phyloP scores from a whole-genome alignment of 2,113 vertebrate genomes.

The Nerophis lumbriciformis region DNA sequence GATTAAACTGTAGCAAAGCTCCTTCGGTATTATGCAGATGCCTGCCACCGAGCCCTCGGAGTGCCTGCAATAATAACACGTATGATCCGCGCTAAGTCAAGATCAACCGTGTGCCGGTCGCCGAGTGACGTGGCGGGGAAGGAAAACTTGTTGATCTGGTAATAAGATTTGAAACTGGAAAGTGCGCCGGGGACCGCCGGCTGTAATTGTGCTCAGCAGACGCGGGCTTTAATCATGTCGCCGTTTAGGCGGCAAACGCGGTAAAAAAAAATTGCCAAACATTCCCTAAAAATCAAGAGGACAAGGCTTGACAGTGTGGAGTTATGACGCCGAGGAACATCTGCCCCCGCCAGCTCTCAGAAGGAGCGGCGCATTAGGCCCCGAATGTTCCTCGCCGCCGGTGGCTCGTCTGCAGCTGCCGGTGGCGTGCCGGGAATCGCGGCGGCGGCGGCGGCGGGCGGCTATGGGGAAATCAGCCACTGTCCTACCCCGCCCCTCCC shows the following conservation, averaged over 20 bases:
- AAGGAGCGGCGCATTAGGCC: constrained; percentile 70
- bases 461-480: constrained; percentile 74
- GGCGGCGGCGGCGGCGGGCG: constrained; percentile 67
- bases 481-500: constrained; percentile 35
- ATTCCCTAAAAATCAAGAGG: constrained; percentile 48
- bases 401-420: constrained; percentile 70
- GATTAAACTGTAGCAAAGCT: constrained; percentile 73
- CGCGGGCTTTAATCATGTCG: constrained; percentile 23
- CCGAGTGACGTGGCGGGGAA: neutral
- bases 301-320: constrained; percentile 56
- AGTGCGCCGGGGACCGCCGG: constrained; percentile 2
- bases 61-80: constrained; percentile 64
- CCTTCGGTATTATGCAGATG: constrained; percentile 72
- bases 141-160: constrained; percentile 52
- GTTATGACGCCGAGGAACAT: constrained; percentile 66
- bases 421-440: constrained; percentile 69
- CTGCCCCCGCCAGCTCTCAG: constrained; percentile 69
- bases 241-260: constrained; percentile 19
- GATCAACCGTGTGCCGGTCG: constrained; percentile 28
- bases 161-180: constrained; percentile 18
- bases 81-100: constrained; percentile 51
- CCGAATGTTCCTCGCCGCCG: constrained; percentile 70
- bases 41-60: constrained; percentile 54
- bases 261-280: constrained; percentile 9
- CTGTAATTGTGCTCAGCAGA: constrained; percentile 13